Evolutionary conservation across 2,113 vertebrate species (phyloP).

Genomic region (cattle (Bos taurus)): DNA sequence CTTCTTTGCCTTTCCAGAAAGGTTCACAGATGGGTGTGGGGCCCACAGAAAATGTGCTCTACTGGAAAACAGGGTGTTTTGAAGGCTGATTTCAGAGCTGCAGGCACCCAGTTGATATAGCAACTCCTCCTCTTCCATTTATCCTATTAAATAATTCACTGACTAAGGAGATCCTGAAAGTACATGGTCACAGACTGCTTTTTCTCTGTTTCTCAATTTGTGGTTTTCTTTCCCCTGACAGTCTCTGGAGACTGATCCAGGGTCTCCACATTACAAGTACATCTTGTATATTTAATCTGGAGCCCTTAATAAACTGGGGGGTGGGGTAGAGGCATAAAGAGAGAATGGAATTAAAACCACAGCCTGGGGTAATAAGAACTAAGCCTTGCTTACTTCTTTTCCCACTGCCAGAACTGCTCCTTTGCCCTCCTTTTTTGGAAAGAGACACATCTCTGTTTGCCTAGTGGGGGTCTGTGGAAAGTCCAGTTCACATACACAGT

Average conservation of each 20-base stretch:
- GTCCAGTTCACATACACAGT: not conserved
- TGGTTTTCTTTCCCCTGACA: not conserved
- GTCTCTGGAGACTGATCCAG: not conserved
- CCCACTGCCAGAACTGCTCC: not conserved
- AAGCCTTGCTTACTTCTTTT: not conserved
- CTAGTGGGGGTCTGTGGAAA: not conserved
- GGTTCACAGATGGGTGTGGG: not conserved
- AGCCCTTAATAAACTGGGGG: not conserved
- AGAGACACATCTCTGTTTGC: not conserved
- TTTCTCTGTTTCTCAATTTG: not conserved
- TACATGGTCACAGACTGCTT: not conserved
- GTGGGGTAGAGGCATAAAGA: not conserved
- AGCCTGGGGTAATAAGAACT: not conserved
- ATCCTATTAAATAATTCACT: not conserved
- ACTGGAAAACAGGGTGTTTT: not conserved
- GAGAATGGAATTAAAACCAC: conserved; percentile 29
- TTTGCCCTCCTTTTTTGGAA: not conserved
- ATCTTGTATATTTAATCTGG: conserved; percentile 3
- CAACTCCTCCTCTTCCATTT: not conserved
- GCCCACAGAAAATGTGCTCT: not conserved
- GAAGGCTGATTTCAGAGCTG: not conserved
- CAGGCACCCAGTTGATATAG: not conserved
- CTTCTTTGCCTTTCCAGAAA: not conserved
- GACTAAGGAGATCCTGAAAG: not conserved
- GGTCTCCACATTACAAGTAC: not conserved